Conservation (phyloP, 2,113 vertebrate genomes). For the Sakesphorus luctuosus region DNA sequence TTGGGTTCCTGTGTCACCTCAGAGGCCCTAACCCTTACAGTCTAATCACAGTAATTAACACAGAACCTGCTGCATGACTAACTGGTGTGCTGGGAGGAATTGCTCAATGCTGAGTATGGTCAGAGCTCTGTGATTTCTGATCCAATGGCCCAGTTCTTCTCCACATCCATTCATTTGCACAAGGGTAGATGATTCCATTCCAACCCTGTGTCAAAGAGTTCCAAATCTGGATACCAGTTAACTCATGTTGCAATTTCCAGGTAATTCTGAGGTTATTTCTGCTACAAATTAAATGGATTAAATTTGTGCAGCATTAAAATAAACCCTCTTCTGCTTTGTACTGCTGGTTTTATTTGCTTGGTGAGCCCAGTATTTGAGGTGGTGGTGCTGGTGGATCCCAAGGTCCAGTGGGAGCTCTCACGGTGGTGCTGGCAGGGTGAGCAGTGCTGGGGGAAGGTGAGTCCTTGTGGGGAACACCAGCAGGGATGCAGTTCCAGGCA, state of each 20-base stretch:
- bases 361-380: not conserved
- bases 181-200: not conserved
- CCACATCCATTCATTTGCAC: not conserved
- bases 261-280: not conserved
- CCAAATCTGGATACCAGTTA: not conserved
- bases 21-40: not conserved
- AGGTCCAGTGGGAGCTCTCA: not conserved
- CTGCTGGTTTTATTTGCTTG: not conserved
- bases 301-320: not conserved
- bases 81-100: not conserved
- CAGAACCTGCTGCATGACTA: not conserved
- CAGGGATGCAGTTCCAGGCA: not conserved
- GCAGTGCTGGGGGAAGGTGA: not conserved
- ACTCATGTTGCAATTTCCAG: not conserved
- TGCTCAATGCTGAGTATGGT: not conserved
- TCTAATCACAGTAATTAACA: not conserved
- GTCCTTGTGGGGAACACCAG: not conserved
- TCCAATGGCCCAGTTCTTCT: not conserved
- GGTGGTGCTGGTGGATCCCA: constrained; percentile 17
- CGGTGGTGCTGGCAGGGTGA: not conserved
- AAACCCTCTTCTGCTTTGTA: not conserved
- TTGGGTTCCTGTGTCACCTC: not conserved
- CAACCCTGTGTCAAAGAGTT: not conserved
- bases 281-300: not conserved
- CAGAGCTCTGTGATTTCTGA: not conserved